Conservation (phyloP, 2,113 vertebrate species). For the Dipodomys ordii region DNA sequence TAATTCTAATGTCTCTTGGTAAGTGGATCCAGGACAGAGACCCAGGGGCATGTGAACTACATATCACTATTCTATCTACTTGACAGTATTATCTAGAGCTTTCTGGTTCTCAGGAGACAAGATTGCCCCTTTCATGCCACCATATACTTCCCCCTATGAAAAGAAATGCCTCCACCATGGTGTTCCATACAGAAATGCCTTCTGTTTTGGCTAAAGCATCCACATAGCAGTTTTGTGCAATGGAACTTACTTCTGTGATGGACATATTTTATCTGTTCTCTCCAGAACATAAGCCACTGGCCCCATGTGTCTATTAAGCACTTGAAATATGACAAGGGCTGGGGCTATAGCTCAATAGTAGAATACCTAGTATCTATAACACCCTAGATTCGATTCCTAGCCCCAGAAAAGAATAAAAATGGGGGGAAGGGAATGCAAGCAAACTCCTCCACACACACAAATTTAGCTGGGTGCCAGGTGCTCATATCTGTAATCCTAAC, state of each 20-base stretch:
- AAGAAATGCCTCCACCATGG: not conserved
- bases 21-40: constrained; percentile 6
- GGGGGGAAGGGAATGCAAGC: too few species aligned
- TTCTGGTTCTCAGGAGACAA: constrained; percentile 30
- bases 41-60: not conserved
- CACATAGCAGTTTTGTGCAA: not conserved
- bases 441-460: too few species aligned
- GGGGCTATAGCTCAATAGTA: not conserved
- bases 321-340: not conserved
- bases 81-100: not conserved
- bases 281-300: not conserved
- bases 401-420: too few species aligned
- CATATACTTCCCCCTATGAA: not conserved
- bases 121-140: not conserved
- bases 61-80: not conserved
- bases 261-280: not conserved
- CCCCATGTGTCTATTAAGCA: not conserved
- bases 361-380: not conserved
- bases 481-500: too few species aligned
- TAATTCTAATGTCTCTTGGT: constrained; percentile 31
- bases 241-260: not conserved
- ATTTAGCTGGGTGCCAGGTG: too few species aligned
- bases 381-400: too few species aligned
- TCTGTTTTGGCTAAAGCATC: constrained; percentile 11
- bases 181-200: not conserved